Evolutionary conservation across 2,888 invertebrate genomes (phyloP).

Genomic region (Spicauda simplicius): DNA sequence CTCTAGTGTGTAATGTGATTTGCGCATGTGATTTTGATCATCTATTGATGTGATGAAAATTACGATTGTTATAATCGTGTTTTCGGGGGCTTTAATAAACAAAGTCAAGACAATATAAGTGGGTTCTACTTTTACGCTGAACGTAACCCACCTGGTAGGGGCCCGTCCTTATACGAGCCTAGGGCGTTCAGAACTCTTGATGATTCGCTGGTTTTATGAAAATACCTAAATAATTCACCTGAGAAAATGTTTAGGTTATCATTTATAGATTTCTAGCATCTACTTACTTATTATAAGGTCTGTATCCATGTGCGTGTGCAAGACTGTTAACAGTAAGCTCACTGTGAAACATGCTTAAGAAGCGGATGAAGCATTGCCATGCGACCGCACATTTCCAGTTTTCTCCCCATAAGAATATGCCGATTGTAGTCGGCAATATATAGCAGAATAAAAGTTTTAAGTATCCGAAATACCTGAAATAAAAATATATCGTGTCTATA

Average conservation of each 20-base stretch:
- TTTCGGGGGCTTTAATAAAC: too few species aligned
- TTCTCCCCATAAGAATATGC: constrained; percentile 90
- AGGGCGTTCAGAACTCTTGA: too few species aligned
- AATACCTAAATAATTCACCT: too few species aligned
- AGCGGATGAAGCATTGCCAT: constrained; percentile 90
- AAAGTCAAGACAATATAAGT: too few species aligned
- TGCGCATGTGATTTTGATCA: too few species aligned
- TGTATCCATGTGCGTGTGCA: constrained; percentile 90
- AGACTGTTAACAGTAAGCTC: constrained; percentile 96
- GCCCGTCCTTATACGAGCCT: too few species aligned
- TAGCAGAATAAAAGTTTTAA: constrained; percentile 90
- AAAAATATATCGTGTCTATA: not conserved
- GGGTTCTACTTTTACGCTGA: too few species aligned
- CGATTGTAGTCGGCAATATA: constrained; percentile 88
- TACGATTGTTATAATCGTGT: too few species aligned
- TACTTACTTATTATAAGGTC: constrained; percentile 75
- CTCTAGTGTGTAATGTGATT: too few species aligned
- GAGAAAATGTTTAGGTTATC: not conserved
- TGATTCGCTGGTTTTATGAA: too few species aligned
- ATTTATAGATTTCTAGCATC: not conserved
- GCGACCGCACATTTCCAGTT: constrained; percentile 87
- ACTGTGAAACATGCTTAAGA: constrained; percentile 90
- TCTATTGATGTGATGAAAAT: too few species aligned
- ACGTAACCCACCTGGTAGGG: too few species aligned
- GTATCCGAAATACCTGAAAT: constrained; percentile 86